Evolutionary conservation across 2,888 invertebrate species (phyloP).

Genomic region (Agapetus fuscipes): DNA sequence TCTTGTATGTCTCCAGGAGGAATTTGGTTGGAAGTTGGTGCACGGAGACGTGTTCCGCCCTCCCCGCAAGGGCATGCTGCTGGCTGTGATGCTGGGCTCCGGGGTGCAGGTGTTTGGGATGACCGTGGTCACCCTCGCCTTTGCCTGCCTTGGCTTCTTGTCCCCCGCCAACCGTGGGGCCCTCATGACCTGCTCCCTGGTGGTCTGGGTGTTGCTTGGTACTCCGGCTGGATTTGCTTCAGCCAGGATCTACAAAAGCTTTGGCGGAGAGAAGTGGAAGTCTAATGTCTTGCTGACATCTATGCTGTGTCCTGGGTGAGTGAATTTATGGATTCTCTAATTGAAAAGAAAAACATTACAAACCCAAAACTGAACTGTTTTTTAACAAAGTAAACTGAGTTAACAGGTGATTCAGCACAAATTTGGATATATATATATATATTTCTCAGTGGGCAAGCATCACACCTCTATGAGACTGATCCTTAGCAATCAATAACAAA

Average conservation of each 20-base stretch:
- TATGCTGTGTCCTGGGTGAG: constrained; percentile 93
- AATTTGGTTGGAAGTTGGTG: constrained; percentile 96
- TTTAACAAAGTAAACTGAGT: not conserved
- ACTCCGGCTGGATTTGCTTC: constrained; percentile 96
- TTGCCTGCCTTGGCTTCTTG: constrained; percentile 97
- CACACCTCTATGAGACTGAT: too few species aligned
- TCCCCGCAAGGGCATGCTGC: constrained; percentile 90
- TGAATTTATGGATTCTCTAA: too few species aligned
- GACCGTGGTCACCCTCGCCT: constrained; percentile 90
- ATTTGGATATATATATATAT: too few species aligned
- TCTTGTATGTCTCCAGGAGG: constrained; percentile 64
- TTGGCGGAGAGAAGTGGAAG: constrained; percentile 98
- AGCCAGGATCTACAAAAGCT: constrained; percentile 95
- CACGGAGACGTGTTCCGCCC: constrained; percentile 98
- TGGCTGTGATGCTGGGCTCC: constrained; percentile 92
- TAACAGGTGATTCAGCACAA: not conserved
- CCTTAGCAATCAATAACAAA: too few species aligned
- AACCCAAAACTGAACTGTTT: not conserved
- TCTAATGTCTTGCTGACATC: constrained; percentile 94
- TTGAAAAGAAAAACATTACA: too few species aligned
- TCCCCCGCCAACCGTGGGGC: constrained; percentile 98
- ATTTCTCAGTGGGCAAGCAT: too few species aligned
- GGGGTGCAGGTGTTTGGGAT: constrained; percentile 91
- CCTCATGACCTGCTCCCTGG: constrained; percentile 95
- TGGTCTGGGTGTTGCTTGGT: constrained; percentile 93